Conservation (phyloP, 2,113 vertebrate genomes). For the Macquaria australasica region DNA sequence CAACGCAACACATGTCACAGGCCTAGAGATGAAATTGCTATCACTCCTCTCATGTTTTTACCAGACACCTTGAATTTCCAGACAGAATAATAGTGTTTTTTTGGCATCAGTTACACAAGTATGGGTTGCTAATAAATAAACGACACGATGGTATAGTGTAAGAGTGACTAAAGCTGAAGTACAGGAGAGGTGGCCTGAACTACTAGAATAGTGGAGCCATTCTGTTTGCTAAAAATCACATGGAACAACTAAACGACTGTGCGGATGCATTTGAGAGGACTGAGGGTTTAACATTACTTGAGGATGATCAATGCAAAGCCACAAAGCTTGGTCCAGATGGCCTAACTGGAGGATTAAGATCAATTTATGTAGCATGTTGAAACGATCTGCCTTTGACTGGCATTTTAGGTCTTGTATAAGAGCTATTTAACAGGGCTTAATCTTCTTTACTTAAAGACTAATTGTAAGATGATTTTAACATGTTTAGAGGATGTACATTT, state of each 20-base stretch:
- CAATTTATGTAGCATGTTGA: conserved; percentile 65
- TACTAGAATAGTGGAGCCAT: no score
- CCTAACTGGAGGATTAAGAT: conserved; percentile 70
- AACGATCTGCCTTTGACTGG: conserved; percentile 57
- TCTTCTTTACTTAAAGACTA: conserved; percentile 40
- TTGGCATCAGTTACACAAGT: background rate
- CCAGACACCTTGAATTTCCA: background rate
- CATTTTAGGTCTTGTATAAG: conserved; percentile 30
- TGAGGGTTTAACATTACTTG: conserved; percentile 41
- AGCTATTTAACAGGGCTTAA: conserved; percentile 53
- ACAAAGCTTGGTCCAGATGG: conserved; percentile 72
- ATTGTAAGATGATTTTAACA: conserved; percentile 18
- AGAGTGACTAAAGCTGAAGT: background rate
- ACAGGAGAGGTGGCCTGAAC: background rate
- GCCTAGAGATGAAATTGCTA: background rate
- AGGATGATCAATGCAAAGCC: conserved; percentile 47
- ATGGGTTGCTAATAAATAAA: background rate
- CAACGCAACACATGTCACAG: background rate
- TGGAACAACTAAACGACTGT: conserved; percentile 1
- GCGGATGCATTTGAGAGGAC: background rate
- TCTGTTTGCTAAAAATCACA: background rate
- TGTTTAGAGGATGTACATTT: conserved; percentile 18
- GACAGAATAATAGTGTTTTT: background rate
- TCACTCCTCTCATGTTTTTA: background rate
- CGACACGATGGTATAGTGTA: background rate